These are phyloP conservation scores for Nannoperca obscura DNA, from an alignment of 2,797 vertebrate species.

Conservation along the genomic window DNA sequence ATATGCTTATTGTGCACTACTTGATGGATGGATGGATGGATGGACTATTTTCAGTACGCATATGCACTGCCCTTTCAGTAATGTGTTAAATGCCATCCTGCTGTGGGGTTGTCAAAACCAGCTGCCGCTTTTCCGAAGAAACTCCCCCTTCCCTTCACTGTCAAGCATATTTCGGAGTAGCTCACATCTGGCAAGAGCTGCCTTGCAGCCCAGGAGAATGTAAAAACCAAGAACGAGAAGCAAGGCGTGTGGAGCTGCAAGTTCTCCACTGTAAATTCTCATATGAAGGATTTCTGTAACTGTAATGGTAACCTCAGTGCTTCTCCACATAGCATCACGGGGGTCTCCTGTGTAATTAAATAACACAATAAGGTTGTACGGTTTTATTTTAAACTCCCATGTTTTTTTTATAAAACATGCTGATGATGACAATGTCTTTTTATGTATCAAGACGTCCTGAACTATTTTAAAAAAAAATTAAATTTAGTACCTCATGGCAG, in stretches of 20 bases:
- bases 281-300: not conserved
- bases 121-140: constrained; percentile 21
- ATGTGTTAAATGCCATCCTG: constrained; percentile 41
- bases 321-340: not conserved
- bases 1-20: constrained; percentile 15
- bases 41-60: constrained; percentile 11
- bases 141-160: not conserved
- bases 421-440: not conserved
- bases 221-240: not conserved
- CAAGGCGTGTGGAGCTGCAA: not conserved
- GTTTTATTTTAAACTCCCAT: not conserved
- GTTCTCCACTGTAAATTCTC: not conserved
- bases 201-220: not conserved
- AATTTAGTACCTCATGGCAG: not conserved
- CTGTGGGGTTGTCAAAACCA: constrained; percentile 49
- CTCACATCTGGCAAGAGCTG: constrained; percentile 19
- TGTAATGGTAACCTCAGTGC: not conserved
- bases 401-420: not conserved
- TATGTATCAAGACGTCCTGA: not conserved
- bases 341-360: constrained; percentile 2
- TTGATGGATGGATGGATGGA: constrained; percentile 8
- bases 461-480: too few species aligned
- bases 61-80: constrained; percentile 30
- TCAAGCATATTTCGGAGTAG: constrained; percentile 8
- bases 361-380: not conserved